Conservation (phyloP, 2,113 vertebrate species). For the Labeo catla region DNA sequence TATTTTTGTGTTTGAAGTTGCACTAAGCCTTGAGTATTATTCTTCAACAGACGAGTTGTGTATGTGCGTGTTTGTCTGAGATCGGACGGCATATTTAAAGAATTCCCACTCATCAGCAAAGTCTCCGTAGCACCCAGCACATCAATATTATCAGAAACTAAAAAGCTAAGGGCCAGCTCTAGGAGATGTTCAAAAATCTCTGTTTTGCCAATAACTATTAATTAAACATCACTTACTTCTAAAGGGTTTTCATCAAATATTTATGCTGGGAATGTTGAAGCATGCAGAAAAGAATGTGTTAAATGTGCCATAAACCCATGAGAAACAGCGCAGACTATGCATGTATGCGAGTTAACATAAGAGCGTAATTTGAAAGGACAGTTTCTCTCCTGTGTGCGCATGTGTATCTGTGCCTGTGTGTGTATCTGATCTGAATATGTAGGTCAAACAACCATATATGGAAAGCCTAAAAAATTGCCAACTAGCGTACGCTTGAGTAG, state of each 20-base stretch:
- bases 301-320: constrained; percentile 37
- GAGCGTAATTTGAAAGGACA: constrained; percentile 47
- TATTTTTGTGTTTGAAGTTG: constrained; percentile 44
- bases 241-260: constrained; percentile 50
- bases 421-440: constrained; percentile 43
- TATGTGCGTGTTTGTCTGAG: not conserved
- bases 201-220: constrained; percentile 54
- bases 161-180: constrained; percentile 17
- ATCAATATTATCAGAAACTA: constrained; percentile 51
- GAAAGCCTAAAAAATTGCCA: constrained; percentile 48
- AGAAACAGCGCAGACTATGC: constrained; percentile 6
- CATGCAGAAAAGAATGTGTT: constrained; percentile 21
- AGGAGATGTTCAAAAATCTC: constrained; percentile 39
- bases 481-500: constrained; percentile 32
- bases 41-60: constrained; percentile 1
- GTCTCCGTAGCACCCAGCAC: constrained; percentile 38
- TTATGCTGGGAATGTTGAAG: constrained; percentile 39
- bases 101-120: constrained; percentile 37
- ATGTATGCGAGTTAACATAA: constrained; percentile 7
- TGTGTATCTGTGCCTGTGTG: constrained; percentile 5
- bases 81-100: constrained; percentile 48
- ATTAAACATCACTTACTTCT: constrained; percentile 58
- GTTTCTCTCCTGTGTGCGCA: constrained; percentile 21
- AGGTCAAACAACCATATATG: constrained; percentile 52
- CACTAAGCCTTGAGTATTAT: constrained; percentile 47